A percentile compares a stretch with the other conserved stretches of the same genome.
phyloP scores from a whole-genome alignment of 1,140 invertebrate species.

The Spodoptera frugiperda region DNA sequence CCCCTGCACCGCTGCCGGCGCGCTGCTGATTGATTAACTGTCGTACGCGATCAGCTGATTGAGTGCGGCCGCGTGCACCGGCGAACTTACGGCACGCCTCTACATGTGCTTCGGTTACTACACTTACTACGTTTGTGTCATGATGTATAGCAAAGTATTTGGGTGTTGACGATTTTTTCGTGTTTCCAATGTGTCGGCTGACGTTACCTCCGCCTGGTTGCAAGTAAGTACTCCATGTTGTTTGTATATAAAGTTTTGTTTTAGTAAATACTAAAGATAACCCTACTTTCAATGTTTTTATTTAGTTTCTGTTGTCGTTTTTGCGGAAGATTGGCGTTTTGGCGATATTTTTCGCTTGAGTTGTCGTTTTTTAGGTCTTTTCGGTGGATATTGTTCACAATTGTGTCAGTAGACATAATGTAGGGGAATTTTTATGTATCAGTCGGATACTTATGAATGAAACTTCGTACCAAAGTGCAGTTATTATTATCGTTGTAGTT shows the following conservation, averaged over 20 bases:
- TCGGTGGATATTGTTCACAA: not conserved
- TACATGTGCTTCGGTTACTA: constrained; percentile 70
- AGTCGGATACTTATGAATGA: constrained; percentile 48
- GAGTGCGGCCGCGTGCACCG: constrained; percentile 57
- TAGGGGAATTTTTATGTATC: not conserved
- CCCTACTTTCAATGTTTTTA: constrained; percentile 46
- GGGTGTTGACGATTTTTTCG: constrained; percentile 66
- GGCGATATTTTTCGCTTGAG: constrained; percentile 14
- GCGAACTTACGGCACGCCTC: constrained; percentile 54
- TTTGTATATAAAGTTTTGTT: constrained; percentile 35
- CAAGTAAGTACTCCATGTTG: constrained; percentile 58
- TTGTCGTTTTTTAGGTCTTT: not conserved
- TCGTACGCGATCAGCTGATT: constrained; percentile 71
- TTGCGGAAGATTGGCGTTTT: constrained; percentile 31
- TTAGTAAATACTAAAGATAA: constrained; percentile 20
- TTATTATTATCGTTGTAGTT: too few species aligned
- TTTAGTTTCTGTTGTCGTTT: constrained; percentile 27
- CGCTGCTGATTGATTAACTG: constrained; percentile 61
- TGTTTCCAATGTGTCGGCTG: constrained; percentile 54
- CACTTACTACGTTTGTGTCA: constrained; percentile 73
- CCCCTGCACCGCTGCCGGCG: constrained; percentile 31
- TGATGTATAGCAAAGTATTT: constrained; percentile 69
- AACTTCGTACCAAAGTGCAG: too few species aligned
- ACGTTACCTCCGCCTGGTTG: constrained; percentile 44
- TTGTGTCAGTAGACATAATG: constrained; percentile 11